A percentile compares a stretch with the other conserved stretches of the same genome.
Evolutionary conservation across 2,797 vertebrate species (phyloP).

Genomic region (Pteronotus mesoamericanus): DNA sequence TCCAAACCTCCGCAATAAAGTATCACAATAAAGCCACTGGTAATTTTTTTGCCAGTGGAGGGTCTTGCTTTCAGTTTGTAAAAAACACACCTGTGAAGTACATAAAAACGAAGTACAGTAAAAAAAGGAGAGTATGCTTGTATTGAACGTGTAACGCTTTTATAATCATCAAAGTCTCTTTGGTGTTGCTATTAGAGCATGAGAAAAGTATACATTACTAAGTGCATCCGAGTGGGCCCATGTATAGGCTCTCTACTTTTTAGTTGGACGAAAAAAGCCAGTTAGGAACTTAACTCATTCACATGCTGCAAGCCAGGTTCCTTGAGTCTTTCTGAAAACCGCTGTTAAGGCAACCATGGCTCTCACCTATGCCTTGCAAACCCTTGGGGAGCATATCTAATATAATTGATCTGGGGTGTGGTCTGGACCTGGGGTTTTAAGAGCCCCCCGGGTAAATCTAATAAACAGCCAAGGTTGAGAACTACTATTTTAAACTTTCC

Average conservation of each 20-base stretch:
- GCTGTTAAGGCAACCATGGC: fast-evolving
- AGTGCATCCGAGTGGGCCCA: not conserved
- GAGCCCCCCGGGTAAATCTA: not conserved
- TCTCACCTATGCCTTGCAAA: fast-evolving
- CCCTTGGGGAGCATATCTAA: not conserved
- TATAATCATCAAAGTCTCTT: conserved; percentile 22
- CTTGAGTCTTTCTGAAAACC: not conserved
- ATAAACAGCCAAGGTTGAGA: not conserved
- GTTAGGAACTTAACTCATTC: not conserved
- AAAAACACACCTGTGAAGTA: not conserved
- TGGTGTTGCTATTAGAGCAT: not conserved
- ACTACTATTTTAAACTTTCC: not conserved
- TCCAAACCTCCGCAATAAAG: not conserved
- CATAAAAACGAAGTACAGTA: not conserved
- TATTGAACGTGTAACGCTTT: not conserved
- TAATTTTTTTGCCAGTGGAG: not conserved
- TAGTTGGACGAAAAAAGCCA: not conserved
- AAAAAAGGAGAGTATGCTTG: not conserved
- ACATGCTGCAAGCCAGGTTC: not conserved
- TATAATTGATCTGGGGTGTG: not conserved
- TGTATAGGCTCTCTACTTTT: not conserved
- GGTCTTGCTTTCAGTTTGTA: not conserved
- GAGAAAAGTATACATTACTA: not conserved
- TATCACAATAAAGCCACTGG: not conserved
- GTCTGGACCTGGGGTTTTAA: not conserved